phyloP scores from a whole-genome alignment of 37 sponge, comb jelly and placozoan genomes.

The Chondrilla cf. caribensis region DNA sequence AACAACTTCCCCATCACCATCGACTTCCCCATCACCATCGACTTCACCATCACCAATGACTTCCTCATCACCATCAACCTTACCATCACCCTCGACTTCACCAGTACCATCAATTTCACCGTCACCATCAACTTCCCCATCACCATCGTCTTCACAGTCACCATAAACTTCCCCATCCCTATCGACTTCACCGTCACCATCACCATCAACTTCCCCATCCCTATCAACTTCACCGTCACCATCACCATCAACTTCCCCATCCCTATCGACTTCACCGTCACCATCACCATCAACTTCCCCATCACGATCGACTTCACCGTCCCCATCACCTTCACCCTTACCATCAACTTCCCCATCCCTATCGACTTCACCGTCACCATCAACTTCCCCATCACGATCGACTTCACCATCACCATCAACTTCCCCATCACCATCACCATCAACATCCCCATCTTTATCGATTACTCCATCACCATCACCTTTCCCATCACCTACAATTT shows the following conservation, averaged over 20 bases:
- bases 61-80: background rate
- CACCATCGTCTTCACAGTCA: background rate
- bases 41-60: slow-evolving; percentile 1
- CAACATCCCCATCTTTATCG: background rate
- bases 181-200: slow-evolving; percentile 16
- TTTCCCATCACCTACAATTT: background rate
- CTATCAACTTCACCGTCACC: background rate
- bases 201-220: slow-evolving; percentile 8
- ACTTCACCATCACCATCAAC: background rate
- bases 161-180: slow-evolving; percentile 12
- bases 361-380: background rate
- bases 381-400: slow-evolving; percentile 7
- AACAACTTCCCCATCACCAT: background rate
- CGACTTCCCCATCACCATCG: background rate
- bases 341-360: background rate
- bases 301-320: background rate
- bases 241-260: background rate
- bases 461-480: background rate
- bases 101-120: background rate
- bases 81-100: background rate
- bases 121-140: background rate
- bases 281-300: slow-evolving; percentile 9
- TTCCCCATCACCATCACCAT: background rate
- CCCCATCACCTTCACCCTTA: background rate
- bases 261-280: slow-evolving; percentile 22